Evolutionary conservation across 2,888 invertebrate species (phyloP), one percentile per base, ranked within the genome.

Genomic region (Bembecia ichneumoniformis): DNA sequence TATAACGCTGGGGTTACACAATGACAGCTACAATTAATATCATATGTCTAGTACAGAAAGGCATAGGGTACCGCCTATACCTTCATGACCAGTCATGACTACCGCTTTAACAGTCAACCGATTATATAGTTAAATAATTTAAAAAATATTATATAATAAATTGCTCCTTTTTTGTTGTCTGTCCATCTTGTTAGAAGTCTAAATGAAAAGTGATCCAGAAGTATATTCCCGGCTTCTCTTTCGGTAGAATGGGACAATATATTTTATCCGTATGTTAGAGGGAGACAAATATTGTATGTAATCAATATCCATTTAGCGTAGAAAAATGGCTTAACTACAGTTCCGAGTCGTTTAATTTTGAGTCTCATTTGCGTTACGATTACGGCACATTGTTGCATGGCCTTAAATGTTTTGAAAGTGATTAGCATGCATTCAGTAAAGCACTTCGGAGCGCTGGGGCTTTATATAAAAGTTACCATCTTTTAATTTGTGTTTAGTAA

Each of bases 131-230:
- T n/a, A n/a, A n/a, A n/a, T n/a, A n/a, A n/a, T n/a, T n/a, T n/a
- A 28, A 28, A 28, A 28, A 28, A 28, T 28, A 9, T 28, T 28
- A 28, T 28, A 28, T 9, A 28, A 28, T 28, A 28, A 28, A 28
- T 28, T 46, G 17, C 49, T 49, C 47, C 15, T 34, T 15, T 40
- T 40, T 40, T 40, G 40, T 14, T 40, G 40, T 13, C 40, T n/a
- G 5, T 40, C 13, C n/a, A 13, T 40, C 40, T 55, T 53, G 54
- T 53, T 50, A 54, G 55, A 47, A 47, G 52, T 50, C 51, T 55
- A 59, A 62, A 59, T 59, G 59, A 60, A 59, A 59, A 59, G 57
- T 60, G 59, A 59, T 55, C 53, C 52, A 53, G 56, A 59, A 58
- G 54, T 59, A 58, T 55, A 55, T 59, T 57, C 54, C 52, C 55